Conservation (phyloP, 2,888 invertebrate species). For the Kuschelorhynchus macadamiae region DNA sequence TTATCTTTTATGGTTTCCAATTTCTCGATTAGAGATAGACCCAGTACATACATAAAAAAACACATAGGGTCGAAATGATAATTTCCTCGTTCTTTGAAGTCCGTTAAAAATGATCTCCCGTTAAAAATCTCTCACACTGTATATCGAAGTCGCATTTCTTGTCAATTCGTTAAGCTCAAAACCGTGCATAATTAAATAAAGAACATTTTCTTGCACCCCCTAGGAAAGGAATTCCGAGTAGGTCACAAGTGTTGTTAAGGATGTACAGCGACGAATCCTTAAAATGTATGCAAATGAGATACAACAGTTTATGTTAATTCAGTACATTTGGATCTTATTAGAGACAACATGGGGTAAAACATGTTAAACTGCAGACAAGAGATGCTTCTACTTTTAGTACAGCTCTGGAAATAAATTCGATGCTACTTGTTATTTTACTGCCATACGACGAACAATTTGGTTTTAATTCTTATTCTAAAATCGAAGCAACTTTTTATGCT, state of each 20-base stretch:
- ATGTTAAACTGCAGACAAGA: constrained; percentile 5
- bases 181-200: not conserved
- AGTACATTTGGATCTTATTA: constrained; percentile 12
- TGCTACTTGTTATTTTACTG: not conserved
- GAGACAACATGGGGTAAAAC: not conserved
- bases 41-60: too few species aligned
- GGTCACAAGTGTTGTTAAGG: constrained; percentile 18
- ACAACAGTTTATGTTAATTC: constrained; percentile 24
- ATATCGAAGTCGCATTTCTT: not conserved
- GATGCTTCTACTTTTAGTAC: not conserved
- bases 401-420: not conserved
- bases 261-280: constrained; percentile 19
- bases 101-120: not conserved
- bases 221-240: not conserved
- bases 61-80: too few species aligned
- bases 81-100: too few species aligned
- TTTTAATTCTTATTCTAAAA: constrained; percentile 4
- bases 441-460: not conserved
- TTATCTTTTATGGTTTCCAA: too few species aligned
- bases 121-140: not conserved
- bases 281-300: constrained; percentile 28
- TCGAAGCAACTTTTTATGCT: not conserved
- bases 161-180: not conserved
- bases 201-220: constrained; percentile 5
- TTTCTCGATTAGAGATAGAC: too few species aligned